Base-by-base conservation (phyloP, 2,888 invertebrate genomes). In the Vannuccia rotundouncinata region DNA sequence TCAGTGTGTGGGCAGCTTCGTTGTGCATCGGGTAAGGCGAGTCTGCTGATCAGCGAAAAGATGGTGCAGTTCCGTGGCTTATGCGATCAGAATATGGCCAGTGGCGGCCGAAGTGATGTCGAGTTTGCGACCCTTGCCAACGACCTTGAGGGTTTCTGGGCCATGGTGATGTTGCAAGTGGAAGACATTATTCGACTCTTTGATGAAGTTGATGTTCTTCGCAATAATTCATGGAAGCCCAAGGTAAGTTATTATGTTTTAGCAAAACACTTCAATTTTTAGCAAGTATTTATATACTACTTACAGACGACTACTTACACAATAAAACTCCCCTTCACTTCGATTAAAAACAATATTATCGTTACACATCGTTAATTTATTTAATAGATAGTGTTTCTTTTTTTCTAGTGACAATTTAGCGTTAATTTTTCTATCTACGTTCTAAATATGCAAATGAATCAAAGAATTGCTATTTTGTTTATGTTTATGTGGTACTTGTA, bases 141-240 rank as follows among this genome's bases (percentile, higher is more conserved):
- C 84, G 97, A 97, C 88, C 90, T 97, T 82, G 94, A 93, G 85
- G 97, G 96, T 0, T 97, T 97, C 90, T 97, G 96, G 96, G 96
- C 97, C 88, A 95, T 97, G 95, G 94, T 96, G 30, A 92, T 92
- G 87, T 90, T 96, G 77, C 95, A 96, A 89, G 93, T 96, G 27
- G 91, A 92, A 82, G 93, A 95, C 85, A 92, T 96, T 79, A 1
- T 25, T 66, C 59, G 66, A n/a, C 59, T 60, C 30, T 78, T 78
- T 25, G 27, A 17, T 13, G 27, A 60, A 2, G 78, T 78, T 1
- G 78, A 78, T n/a, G 66, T 28, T 27, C 29, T 78, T 30, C 60
- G 78, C 25, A 22, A 28, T 25, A 78, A 78, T 29, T 2, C 59
- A 28, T 78, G 78, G 78, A 78, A 5, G 22, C 45, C 45, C 45